Conservation (phyloP, 2,888 invertebrate genomes). For the Idaea aversata region DNA sequence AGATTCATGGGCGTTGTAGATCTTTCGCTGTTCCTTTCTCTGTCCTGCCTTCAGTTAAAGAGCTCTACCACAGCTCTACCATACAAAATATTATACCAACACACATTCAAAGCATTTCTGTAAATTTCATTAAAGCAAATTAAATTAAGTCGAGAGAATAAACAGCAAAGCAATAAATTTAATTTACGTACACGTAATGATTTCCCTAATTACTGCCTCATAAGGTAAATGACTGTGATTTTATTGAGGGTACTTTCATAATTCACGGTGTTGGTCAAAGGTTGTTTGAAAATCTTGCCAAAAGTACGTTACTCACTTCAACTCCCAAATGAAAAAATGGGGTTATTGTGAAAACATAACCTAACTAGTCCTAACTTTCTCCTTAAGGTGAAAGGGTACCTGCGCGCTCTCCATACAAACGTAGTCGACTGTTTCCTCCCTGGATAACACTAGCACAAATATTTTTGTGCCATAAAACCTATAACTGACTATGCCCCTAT, state of each 20-base stretch:
- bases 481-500: no score
- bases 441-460: no score
- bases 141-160: neutral
- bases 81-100: neutral
- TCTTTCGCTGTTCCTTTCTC: no score
- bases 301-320: neutral
- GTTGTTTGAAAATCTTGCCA: neutral
- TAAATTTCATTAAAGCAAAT: neutral
- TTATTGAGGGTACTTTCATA: neutral
- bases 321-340: no score
- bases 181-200: neutral
- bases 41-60: no score
- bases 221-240: neutral
- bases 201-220: neutral
- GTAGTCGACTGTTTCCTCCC: no score
- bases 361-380: no score
- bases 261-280: neutral
- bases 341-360: no score
- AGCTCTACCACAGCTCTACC: neutral
- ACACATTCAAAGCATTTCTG: neutral
- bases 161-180: neutral
- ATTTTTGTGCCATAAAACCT: no score
- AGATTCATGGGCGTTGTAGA: no score
- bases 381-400: no score
- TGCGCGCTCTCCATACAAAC: no score